Evolutionary conservation across 2,113 vertebrate genomes (phyloP), one percentile per base, ranked within the genome.

Genomic region (Ptilorrhoa leucosticta): DNA sequence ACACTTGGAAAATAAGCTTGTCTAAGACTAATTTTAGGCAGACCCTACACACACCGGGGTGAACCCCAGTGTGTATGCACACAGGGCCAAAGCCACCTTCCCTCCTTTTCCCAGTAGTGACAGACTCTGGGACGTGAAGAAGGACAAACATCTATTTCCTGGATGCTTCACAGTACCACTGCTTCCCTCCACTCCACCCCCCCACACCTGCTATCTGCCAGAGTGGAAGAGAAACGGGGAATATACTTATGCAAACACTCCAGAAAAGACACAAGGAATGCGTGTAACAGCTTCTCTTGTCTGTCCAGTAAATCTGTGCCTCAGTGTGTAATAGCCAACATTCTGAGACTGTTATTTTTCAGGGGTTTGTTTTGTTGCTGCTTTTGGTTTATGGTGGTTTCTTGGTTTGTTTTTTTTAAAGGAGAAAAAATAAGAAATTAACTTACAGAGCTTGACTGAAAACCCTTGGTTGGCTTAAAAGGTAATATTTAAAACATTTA

Each of bases 1-100:
- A 80, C 22, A 77, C 80, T 75, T 68, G 61, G 64, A 94, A 87
- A 97, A 76, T 42, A 87, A 91, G 64, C 72, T 86, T 86, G 75
- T 44, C 30, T 89, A 84, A 87, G 66, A 97, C 83, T 77, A 95
- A 84, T 69, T 71, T 86, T 47, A 82, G 64, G 37, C 35, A 95
- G 86, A 93, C 40, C 39, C 33, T 63, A 39, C 19, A 75, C 18
- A 40, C 17, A 69, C 13, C 0, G 0, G 15, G 3, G 24, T 56
- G 48, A 80, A 65, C 1, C 5, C 8, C 11, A 48, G 3, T 5
- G 17, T 16, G 22, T 28, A 27, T 24, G 9, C 23, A 73, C 22
- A 42, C 23, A 61, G 6, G 56, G 73, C 39, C 42, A 71, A 87
- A 93, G 54, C 10, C 35, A 65, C 15, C 4, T 31, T 45, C 27